phyloP scores from a whole-genome alignment of 2,113 vertebrate genomes.

The Gavialis gangeticus region DNA sequence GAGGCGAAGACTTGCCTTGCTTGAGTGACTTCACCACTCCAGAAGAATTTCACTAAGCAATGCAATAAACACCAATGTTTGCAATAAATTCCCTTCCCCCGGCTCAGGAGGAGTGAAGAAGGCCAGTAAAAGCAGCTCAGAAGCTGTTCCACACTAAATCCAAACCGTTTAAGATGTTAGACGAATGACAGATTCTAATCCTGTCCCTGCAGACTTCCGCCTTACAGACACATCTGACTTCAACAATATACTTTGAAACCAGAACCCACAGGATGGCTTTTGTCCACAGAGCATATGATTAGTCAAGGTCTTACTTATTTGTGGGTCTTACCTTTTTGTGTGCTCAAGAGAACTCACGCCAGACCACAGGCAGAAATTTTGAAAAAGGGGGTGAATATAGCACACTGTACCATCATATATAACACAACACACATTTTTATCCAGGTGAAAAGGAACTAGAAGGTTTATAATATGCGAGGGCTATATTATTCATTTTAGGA shows the following conservation, averaged over 20 bases:
- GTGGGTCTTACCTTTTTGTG: background rate
- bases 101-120: background rate
- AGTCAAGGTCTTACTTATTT: background rate
- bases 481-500: no score
- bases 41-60: constrained; percentile 62
- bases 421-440: no score
- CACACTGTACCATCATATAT: no score
- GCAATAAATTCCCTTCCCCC: background rate
- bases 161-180: background rate
- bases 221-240: background rate
- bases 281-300: background rate
- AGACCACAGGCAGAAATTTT: background rate
- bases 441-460: no score
- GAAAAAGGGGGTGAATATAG: no score
- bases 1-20: constrained; percentile 72
- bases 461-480: no score
- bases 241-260: background rate
- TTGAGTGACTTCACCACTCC: constrained; percentile 67
- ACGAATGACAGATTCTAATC: background rate
- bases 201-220: background rate
- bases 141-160: background rate
- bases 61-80: accelerated
- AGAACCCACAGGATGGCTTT: background rate
- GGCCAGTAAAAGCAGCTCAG: background rate
- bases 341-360: background rate